Percentiles rank a stretch among this genome's conserved stretches.
Evolutionary conservation across 2,797 vertebrate species (phyloP).

Genomic region (Pelobates cultripes): DNA sequence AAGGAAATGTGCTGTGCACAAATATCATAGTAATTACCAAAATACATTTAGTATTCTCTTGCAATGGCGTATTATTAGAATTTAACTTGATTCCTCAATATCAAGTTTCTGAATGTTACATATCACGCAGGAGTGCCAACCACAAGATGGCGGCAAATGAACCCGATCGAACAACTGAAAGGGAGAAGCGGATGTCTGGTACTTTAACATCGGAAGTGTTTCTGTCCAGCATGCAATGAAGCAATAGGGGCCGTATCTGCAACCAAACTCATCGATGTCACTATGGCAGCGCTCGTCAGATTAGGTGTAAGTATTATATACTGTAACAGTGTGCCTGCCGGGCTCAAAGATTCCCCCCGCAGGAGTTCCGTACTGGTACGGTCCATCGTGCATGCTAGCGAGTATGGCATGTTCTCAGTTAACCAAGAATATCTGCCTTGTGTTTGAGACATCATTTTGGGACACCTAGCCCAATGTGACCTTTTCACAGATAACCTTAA

Average conservation of each 20-base stretch:
- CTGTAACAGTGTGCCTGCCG: not conserved
- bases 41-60: too few relatives aligned
- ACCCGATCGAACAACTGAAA: not conserved
- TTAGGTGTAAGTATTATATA: slow-evolving; percentile 38
- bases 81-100: too few relatives aligned
- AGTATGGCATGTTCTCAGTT: too few relatives aligned
- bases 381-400: not conserved
- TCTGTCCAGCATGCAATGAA: slow-evolving; percentile 16
- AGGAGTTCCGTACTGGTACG: slow-evolving; percentile 4
- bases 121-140: slow-evolving; percentile 9
- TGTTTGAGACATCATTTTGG: too few relatives aligned
- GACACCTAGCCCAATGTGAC: too few relatives aligned
- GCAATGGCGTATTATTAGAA: too few relatives aligned
- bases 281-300: slow-evolving; percentile 52
- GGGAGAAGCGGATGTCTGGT: slow-evolving; percentile 15
- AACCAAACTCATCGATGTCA: slow-evolving; percentile 30
- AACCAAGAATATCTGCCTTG: too few relatives aligned
- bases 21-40: too few relatives aligned
- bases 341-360: not conserved
- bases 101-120: too few relatives aligned
- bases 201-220: slow-evolving; percentile 35
- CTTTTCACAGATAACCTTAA: too few relatives aligned
- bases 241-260: not conserved
- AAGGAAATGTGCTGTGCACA: too few relatives aligned
- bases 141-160: slow-evolving; percentile 36